Evolutionary conservation across 37 sponge, comb jelly and placozoan species (phyloP).

Genomic region (Haliclona indistincta): DNA sequence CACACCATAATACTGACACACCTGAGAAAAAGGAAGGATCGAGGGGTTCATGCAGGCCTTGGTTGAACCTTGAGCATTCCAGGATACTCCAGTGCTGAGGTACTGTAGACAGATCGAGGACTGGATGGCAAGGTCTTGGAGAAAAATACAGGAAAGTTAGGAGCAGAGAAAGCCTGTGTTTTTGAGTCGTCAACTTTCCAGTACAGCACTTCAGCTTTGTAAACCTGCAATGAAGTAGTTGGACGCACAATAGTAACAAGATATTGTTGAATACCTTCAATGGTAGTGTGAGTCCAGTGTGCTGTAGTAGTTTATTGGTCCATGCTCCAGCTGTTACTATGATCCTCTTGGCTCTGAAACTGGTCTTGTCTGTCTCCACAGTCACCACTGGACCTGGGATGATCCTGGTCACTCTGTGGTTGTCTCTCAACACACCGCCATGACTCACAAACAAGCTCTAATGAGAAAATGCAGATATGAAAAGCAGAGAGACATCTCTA

Average conservation of each 20-base stretch:
- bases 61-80: slow-evolving; percentile 60
- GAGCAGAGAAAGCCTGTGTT: slow-evolving; percentile 21
- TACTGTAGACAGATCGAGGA: slow-evolving; percentile 21
- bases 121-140: too few species aligned
- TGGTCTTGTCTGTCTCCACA: slow-evolving; percentile 46
- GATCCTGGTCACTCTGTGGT: slow-evolving; percentile 63
- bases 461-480: too few species aligned
- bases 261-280: slow-evolving; percentile 58
- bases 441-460: slow-evolving; percentile 58
- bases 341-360: slow-evolving; percentile 47
- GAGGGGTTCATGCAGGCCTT: too few species aligned
- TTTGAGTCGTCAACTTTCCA: slow-evolving; percentile 61
- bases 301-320: slow-evolving; percentile 45
- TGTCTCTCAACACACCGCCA: slow-evolving; percentile 70
- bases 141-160: slow-evolving; percentile 59
- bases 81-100: slow-evolving; percentile 56
- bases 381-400: slow-evolving; percentile 44
- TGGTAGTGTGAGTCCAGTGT: slow-evolving; percentile 61
- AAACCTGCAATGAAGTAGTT: slow-evolving; percentile 38
- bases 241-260: too few species aligned
- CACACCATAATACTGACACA: background rate
- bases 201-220: slow-evolving; percentile 46
- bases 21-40: background rate
- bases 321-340: slow-evolving; percentile 82
- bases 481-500: background rate